Evolutionary conservation across 2,888 invertebrate genomes (phyloP).

Genomic region (Reticulitermes lucifugus): DNA sequence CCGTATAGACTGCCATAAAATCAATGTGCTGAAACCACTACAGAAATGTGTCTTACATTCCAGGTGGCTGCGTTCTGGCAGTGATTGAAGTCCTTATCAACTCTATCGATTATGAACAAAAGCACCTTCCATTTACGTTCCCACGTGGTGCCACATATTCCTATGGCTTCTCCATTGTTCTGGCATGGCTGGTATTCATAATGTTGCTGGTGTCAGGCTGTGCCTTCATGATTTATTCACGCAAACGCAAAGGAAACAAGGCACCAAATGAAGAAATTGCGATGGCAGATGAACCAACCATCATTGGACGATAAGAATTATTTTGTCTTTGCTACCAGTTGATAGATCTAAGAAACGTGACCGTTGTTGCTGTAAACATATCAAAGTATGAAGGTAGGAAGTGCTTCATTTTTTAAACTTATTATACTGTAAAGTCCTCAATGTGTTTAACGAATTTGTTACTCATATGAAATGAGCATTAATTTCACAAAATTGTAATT

Average conservation of each 20-base stretch:
- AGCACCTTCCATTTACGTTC: slow-evolving; percentile 73
- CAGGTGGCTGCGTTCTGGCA: slow-evolving; percentile 82
- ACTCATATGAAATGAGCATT: background rate
- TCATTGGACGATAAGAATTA: slow-evolving; percentile 68
- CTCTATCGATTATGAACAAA: slow-evolving; percentile 77
- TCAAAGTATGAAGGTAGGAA: background rate
- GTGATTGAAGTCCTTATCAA: slow-evolving; percentile 85
- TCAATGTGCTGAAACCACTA: background rate
- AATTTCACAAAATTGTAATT: background rate
- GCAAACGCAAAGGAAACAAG: slow-evolving; percentile 86
- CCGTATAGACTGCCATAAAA: too few relatives aligned
- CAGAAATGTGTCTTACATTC: slow-evolving; percentile 55
- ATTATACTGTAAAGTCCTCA: background rate
- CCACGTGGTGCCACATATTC: slow-evolving; percentile 74
- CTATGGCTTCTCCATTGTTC: slow-evolving; percentile 78
- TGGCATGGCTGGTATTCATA: slow-evolving; percentile 83
- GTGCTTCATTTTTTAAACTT: background rate
- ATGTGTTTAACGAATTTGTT: background rate
- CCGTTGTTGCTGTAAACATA: background rate
- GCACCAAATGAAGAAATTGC: slow-evolving; percentile 86
- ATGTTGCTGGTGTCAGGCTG: slow-evolving; percentile 76
- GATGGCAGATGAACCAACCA: slow-evolving; percentile 87
- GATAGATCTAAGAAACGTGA: background rate
- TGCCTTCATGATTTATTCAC: slow-evolving; percentile 83
- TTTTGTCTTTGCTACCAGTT: background rate